Evolutionary conservation across 2,888 invertebrate species (phyloP), one percentile per base, ranked within the genome.

Genomic region (Spicauda simplicius): DNA sequence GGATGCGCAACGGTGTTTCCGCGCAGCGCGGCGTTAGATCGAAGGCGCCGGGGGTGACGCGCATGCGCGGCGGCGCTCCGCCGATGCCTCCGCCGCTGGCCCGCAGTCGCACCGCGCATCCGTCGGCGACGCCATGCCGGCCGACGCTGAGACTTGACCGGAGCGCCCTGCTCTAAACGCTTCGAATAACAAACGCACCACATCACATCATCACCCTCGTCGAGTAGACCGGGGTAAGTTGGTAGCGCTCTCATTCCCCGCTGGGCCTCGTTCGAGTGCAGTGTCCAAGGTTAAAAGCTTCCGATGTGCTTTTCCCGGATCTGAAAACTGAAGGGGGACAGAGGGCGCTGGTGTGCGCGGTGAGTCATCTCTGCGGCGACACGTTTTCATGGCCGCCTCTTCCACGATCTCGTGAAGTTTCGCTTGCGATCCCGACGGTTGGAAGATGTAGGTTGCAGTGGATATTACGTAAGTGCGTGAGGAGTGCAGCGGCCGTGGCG

Each of bases 341-440:
- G 90, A 81, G 85, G 90, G 88, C 91, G 91, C 87, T 84, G 81
- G 85, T 80, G 87, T 69, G 81, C 81, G 79, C 84, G 86, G 90
- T 92, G 92, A 91, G 87, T 92, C 92, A 92, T 91, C 88, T 87
- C 86, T 91, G 91, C 91, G 78, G 76, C 80, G 89, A 86, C 87
- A 88, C 81, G 87, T 85, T 90, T 89, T 89, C 89, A 88, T 87
- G 90, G 91, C 90, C 90, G 88, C 85, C 83, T 81, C 81, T 86
- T 88, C 86, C 86, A 85, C 86, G 87, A 86, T 91, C 86, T 88
- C 78, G 79, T 73, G 82, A 75, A 77, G 76, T 76, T 72, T 77
- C 72, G 72, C 78, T 78, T 80, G 80, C 79, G 76, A 77, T 83
- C 79, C 79, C 71, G 70, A 37, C 14, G 6, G 69, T 74, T 73